Evolutionary conservation across 2,888 invertebrate species (phyloP).

Genomic region (Heliconius erato): DNA sequence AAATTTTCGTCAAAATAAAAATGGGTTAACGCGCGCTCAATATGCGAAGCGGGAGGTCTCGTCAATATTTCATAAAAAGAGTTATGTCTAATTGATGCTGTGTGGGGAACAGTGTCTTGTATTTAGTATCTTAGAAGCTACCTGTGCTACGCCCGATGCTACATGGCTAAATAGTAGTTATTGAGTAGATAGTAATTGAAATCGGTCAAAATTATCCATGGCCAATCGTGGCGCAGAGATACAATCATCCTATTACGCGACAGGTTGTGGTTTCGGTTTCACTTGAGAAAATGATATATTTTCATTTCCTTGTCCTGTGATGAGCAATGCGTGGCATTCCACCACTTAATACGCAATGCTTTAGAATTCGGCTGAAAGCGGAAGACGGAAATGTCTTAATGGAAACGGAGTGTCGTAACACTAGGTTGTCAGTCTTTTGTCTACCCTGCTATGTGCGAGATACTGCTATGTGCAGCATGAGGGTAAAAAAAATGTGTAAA

Average conservation of each 20-base stretch:
- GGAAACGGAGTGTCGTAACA: neutral
- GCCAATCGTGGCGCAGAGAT: neutral
- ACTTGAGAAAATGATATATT: neutral
- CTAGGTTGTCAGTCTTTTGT: neutral
- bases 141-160: neutral
- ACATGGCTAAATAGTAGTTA: neutral
- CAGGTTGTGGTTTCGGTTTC: neutral
- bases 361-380: neutral
- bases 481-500: neutral
- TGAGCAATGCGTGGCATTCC: neutral
- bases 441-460: neutral
- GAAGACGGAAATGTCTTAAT: no score
- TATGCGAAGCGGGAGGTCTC: conserved; percentile 49
- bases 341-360: neutral
- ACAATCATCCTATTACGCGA: neutral
- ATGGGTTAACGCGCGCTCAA: conserved; percentile 51
- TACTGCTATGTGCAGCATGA: no score
- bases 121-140: neutral
- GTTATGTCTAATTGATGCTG: conserved; percentile 35
- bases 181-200: no score
- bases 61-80: conserved; percentile 54
- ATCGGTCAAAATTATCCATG: neutral
- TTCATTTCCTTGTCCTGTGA: neutral
- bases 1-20: conserved; percentile 62
- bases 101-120: neutral